These are phyloP conservation scores for Coreius guichenoti DNA, from an alignment of 2,797 vertebrate genomes.

Conservation along the genomic window DNA sequence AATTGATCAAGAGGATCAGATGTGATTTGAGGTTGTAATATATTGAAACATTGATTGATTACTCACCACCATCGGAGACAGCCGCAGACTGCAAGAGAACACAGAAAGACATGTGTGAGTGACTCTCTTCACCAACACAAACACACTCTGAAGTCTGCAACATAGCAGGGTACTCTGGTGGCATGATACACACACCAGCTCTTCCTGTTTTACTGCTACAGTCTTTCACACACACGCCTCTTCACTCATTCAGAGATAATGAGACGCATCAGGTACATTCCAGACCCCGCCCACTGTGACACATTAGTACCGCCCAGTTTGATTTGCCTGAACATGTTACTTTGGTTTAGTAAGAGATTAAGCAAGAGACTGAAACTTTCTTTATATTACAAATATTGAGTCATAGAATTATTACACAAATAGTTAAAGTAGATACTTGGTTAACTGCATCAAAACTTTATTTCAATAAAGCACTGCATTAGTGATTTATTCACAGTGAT, in stretches of 20 bases:
- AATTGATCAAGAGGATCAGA: slow-evolving; percentile 10
- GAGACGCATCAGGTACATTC: slow-evolving; percentile 59
- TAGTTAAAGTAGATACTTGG: too few relatives aligned
- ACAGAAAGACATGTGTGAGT: slow-evolving; percentile 90
- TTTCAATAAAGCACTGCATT: background rate
- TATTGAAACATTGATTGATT: slow-evolving; percentile 28
- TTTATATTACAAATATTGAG: slow-evolving; percentile 10
- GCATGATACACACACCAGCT: slow-evolving; percentile 58
- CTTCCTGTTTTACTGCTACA: slow-evolving; percentile 44
- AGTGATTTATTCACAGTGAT: background rate
- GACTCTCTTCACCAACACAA: slow-evolving; percentile 71
- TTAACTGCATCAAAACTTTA: background rate
- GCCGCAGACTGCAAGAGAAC: slow-evolving; percentile 92
- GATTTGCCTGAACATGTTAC: slow-evolving; percentile 50
- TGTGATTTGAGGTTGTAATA: slow-evolving; percentile 16
- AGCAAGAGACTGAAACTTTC: background rate
- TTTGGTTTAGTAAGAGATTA: background rate
- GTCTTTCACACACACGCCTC: slow-evolving; percentile 55
- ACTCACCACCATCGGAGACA: slow-evolving; percentile 98
- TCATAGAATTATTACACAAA: background rate
- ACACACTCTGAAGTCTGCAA: slow-evolving; percentile 55
- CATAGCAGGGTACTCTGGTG: slow-evolving; percentile 49
- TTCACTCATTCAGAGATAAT: slow-evolving; percentile 35
- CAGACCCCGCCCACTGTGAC: slow-evolving; percentile 43
- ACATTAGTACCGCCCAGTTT: slow-evolving; percentile 31